phyloP scores from a whole-genome alignment of 2,113 vertebrate genomes.

The Eleginops maclovinus region DNA sequence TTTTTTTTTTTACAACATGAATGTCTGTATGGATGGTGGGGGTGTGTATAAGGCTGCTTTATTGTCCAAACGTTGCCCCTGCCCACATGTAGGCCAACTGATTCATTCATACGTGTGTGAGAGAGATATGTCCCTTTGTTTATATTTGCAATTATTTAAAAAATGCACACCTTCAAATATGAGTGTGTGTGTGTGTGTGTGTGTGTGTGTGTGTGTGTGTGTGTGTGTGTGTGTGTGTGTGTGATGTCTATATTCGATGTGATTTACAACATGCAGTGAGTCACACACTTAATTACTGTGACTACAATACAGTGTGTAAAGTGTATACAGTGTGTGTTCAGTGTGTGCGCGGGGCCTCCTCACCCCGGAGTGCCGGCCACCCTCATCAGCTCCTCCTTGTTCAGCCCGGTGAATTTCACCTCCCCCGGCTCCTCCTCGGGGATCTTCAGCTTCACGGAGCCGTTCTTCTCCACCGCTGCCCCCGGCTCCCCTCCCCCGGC shows the following conservation, averaged over 20 bases:
- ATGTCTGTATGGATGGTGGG: background rate
- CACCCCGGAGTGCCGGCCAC: slow-evolving; percentile 88
- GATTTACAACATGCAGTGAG: no score
- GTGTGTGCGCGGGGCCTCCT: slow-evolving; percentile 30
- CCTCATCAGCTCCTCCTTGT: slow-evolving; percentile 90
- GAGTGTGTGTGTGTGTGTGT: background rate
- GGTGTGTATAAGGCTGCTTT: background rate
- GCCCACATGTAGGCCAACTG: no score
- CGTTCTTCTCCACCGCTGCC: slow-evolving; percentile 83
- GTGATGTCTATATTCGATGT: no score
- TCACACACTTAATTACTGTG: no score
- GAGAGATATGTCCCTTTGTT: no score
- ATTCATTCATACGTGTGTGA: no score
- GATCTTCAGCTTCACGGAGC: slow-evolving; percentile 85
- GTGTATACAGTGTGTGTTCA: background rate
- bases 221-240: slow-evolving; percentile 2
- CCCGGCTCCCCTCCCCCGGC: slow-evolving; percentile 34
- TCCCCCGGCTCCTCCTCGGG: slow-evolving; percentile 63
- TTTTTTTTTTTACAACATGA: no score
- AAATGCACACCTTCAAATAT: no score
- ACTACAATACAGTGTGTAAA: no score
- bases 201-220: background rate
- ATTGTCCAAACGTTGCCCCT: background rate
- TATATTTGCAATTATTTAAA: no score
- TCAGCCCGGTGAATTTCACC: slow-evolving; percentile 88